A percentile compares a stretch with the other conserved stretches of the same genome.
Evolutionary conservation across 2,113 vertebrate genomes (phyloP).

Genomic region (Fulmarus glacialis): DNA sequence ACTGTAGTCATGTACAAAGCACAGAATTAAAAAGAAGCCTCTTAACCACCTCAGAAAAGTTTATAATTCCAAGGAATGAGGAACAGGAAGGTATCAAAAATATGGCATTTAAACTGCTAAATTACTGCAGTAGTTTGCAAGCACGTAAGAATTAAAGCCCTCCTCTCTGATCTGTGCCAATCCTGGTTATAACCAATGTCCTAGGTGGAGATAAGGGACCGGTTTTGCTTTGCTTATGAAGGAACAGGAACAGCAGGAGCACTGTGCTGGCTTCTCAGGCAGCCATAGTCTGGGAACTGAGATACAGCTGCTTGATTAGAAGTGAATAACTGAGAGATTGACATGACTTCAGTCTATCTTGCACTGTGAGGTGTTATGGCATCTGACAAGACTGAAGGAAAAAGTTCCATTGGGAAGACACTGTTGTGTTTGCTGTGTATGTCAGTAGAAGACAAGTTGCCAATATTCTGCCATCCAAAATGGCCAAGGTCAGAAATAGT

Average conservation of each 20-base stretch:
- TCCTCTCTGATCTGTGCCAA: background rate
- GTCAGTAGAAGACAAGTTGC: background rate
- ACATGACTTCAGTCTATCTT: background rate
- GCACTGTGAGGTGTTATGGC: background rate
- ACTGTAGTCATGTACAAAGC: background rate
- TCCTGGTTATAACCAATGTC: background rate
- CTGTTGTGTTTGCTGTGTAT: background rate
- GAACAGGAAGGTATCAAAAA: background rate
- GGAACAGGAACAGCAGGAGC: background rate
- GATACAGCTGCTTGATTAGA: constrained; percentile 7
- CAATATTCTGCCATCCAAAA: background rate
- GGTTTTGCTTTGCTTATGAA: background rate
- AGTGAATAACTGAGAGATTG: background rate
- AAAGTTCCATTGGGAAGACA: background rate
- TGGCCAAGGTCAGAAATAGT: background rate
- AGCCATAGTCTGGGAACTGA: background rate
- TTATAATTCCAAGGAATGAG: background rate
- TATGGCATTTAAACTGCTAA: background rate
- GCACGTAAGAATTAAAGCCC: background rate
- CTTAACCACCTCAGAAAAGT: background rate
- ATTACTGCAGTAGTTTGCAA: background rate
- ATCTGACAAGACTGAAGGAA: background rate
- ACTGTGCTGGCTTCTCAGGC: background rate
- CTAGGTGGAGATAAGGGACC: background rate
- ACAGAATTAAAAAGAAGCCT: background rate